phyloP scores from a whole-genome alignment of 2,797 vertebrate species.

The Bothrops alternatus region DNA sequence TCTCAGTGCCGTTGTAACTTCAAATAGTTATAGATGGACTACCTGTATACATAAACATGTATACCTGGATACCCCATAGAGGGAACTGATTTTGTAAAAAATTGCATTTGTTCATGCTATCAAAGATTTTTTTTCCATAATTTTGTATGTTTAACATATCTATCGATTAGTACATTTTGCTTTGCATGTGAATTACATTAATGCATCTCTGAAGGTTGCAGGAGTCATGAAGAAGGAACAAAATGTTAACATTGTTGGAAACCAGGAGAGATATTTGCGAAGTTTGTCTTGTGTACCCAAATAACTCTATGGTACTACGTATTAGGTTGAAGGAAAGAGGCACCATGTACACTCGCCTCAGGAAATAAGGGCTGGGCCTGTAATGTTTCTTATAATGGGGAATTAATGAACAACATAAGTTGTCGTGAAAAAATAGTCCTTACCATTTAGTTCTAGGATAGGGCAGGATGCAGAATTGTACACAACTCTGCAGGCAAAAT shows the following conservation, averaged over 20 bases:
- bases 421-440: neutral
- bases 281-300: neutral
- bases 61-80: neutral
- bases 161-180: neutral
- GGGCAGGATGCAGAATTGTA: neutral
- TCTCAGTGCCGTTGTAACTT: neutral
- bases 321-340: neutral
- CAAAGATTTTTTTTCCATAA: neutral
- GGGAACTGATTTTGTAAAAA: neutral
- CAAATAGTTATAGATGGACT: neutral
- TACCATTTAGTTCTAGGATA: neutral
- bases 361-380: neutral
- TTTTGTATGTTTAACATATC: neutral
- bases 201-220: neutral
- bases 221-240: neutral
- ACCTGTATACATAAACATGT: neutral
- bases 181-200: neutral
- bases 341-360: neutral
- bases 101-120: neutral
- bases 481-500: neutral
- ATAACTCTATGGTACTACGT: neutral
- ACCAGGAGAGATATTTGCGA: neutral
- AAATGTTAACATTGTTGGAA: neutral
- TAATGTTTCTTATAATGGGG: neutral
- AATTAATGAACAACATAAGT: neutral